Evolutionary conservation across 92 coral and sea anemone species (phyloP), one percentile per base, ranked within the genome.

Genomic region (Micromussa lordhowensis): DNA sequence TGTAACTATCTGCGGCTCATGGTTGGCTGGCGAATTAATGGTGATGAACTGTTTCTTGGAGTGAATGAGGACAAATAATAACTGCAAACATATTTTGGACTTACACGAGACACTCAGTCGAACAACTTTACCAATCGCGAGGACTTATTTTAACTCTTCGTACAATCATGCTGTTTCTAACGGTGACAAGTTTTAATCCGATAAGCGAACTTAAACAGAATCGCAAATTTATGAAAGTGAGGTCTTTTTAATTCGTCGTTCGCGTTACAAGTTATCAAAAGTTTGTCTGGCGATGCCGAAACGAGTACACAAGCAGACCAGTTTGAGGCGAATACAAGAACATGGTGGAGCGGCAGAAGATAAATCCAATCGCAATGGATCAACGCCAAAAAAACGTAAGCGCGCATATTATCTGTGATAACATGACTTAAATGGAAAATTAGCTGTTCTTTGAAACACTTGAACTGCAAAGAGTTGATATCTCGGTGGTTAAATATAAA

Each of bases 271-370:
- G 78, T 34, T 73, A 19, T 73, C 51, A 32, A 73, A 73, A 34
- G 15, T 18, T 28, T 66, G 71, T 75, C 18, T 51, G 34, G 61
- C 66, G 19, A 84, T 84, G 88, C 88, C 88, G 38, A 84, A 74
- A 36, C 59, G 88, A 3, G 34, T n/a, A 21, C 30, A 4, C 38
- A 30, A 24, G 22, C 18, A 0, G 75, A 30, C 36, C 7, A 31
- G 28, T 24, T 73, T 38, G 44, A 73, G 9, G 10, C n/a, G 78
- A 1, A 36, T 19, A 26, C 15, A 35, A 36, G 5, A 73, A 32
- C 13, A 12, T 30, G 49, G 24, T 7, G 26, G 78, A 34, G 78
- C 30, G 28, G 73, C 36, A 29, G 86, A 70, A 44, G 51, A 44
- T 40, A 74, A 75, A 3, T 74, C 58, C 80, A 84, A 72, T 73